These are phyloP conservation scores for Drosophila picticornis DNA, from an alignment of 2,888 invertebrate genomes.

Conservation along the genomic window DNA sequence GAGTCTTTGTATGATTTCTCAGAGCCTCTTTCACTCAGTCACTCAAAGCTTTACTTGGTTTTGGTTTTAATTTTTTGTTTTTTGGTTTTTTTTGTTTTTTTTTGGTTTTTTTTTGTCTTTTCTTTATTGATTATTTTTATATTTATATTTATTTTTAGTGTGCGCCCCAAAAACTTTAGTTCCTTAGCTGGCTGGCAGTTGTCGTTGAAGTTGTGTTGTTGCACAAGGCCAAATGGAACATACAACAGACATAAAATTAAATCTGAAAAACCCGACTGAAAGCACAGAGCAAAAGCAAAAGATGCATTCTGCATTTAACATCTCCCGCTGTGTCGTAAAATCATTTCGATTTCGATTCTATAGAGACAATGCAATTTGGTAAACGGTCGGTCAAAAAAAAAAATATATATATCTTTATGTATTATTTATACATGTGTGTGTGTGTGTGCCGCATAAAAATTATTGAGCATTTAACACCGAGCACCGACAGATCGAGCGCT, in stretches of 20 bases:
- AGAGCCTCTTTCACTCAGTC: slow-evolving; percentile 49
- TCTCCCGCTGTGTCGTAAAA: slow-evolving; percentile 79
- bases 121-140: slow-evolving; percentile 54
- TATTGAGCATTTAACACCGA: slow-evolving; percentile 76
- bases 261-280: slow-evolving; percentile 52
- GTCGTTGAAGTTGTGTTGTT: slow-evolving; percentile 22
- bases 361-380: slow-evolving; percentile 67
- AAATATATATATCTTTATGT: slow-evolving; percentile 5
- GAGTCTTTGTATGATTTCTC: slow-evolving; percentile 75
- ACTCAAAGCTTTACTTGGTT: slow-evolving; percentile 53
- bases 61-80: slow-evolving; percentile 27
- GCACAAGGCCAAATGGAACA: slow-evolving; percentile 66
- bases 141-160: slow-evolving; percentile 65
- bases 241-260: slow-evolving; percentile 74
- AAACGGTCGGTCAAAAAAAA: slow-evolving; percentile 29
- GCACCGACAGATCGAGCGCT: slow-evolving; percentile 50
- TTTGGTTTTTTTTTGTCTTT: slow-evolving; percentile 27
- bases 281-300: slow-evolving; percentile 35
- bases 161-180: slow-evolving; percentile 55
- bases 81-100: slow-evolving; percentile 31
- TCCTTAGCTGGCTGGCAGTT: slow-evolving; percentile 29
- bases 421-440: neutral
- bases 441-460: slow-evolving; percentile 53
- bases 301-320: slow-evolving; percentile 67
- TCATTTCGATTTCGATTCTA: slow-evolving; percentile 61